Conservation (phyloP, 2,797 vertebrate genomes). For the Diceros bicornis region DNA sequence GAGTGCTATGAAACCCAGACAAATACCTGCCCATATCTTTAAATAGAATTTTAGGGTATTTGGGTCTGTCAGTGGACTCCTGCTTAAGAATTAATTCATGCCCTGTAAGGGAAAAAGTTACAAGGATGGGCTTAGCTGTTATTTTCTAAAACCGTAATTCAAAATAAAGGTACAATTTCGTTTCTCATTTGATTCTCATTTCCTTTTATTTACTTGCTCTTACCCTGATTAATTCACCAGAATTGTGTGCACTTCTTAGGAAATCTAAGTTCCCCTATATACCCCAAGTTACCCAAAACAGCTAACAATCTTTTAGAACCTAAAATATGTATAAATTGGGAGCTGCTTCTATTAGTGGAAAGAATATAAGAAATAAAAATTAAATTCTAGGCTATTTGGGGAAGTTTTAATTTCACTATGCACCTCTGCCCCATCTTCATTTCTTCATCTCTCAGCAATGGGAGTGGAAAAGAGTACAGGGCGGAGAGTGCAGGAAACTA, state of each 20-base stretch:
- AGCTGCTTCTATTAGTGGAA: neutral
- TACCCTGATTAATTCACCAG: neutral
- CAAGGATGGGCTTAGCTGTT: neutral
- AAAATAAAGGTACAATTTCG: neutral
- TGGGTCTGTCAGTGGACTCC: neutral
- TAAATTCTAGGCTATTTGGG: neutral
- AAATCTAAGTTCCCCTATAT: neutral
- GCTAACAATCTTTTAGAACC: neutral
- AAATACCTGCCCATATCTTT: neutral
- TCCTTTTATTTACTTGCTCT: neutral
- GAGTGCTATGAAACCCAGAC: neutral
- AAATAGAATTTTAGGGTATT: neutral
- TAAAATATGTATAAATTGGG: neutral
- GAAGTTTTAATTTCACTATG: neutral
- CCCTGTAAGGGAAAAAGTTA: neutral
- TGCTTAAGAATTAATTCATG: neutral
- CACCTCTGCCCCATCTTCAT: neutral
- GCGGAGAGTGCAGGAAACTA: neutral
- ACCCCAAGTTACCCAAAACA: neutral
- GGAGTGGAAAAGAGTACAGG: neutral
- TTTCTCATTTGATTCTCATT: neutral
- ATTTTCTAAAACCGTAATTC: conserved; percentile 24
- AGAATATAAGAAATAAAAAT: neutral
- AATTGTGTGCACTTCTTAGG: neutral
- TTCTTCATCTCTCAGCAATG: neutral